These are phyloP conservation scores for Cryptomyrus ogoouensis DNA, from an alignment of 2,113 vertebrate species.

Conservation along the genomic window DNA sequence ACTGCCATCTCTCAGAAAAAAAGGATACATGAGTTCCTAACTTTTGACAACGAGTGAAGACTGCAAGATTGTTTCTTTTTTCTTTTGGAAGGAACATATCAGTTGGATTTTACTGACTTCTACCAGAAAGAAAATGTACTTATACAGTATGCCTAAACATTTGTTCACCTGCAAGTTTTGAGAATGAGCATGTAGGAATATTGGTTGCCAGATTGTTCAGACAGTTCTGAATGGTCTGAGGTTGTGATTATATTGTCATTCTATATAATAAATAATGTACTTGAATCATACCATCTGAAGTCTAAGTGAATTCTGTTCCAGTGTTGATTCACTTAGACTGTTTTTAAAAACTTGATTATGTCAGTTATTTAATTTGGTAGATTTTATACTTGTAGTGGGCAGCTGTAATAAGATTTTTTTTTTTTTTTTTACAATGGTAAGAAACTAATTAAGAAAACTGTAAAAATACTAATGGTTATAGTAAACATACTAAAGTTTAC, in stretches of 20 bases:
- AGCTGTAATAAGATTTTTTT: no score
- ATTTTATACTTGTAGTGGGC: neutral
- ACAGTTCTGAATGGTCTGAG: neutral
- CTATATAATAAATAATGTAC: neutral
- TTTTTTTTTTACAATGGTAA: no score
- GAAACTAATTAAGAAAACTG: no score
- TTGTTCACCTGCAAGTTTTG: neutral
- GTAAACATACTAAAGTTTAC: neutral
- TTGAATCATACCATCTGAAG: neutral
- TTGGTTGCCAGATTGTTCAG: neutral
- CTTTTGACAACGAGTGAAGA: neutral
- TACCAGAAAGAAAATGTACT: neutral
- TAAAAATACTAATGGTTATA: no score
- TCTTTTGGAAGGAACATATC: neutral
- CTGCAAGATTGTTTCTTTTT: neutral
- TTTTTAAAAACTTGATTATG: neutral
- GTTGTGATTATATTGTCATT: neutral
- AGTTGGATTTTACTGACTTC: neutral
- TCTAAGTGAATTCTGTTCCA: neutral
- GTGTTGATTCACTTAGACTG: neutral
- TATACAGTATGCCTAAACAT: neutral
- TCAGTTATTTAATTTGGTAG: neutral
- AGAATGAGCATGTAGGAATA: neutral
- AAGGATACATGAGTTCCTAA: neutral
- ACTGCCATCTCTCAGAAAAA: neutral